These are phyloP conservation scores for Tiliqua scincoides DNA, from an alignment of 2,113 vertebrate genomes.

Conservation along the genomic window DNA sequence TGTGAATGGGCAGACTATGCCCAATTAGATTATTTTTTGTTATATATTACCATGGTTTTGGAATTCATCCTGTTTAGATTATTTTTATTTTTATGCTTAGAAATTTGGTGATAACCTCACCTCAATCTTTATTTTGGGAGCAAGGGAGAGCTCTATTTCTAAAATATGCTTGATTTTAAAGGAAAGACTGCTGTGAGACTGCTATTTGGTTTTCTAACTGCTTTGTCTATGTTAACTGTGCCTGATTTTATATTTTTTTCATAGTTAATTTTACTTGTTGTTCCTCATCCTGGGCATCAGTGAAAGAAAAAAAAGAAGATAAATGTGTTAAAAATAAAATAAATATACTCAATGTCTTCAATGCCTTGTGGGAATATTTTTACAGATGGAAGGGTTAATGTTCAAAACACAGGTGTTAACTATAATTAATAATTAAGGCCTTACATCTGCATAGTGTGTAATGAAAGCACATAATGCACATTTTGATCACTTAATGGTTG, in stretches of 20 bases:
- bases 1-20: not conserved
- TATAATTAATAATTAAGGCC: conserved; percentile 20
- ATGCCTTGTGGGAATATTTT: conserved; percentile 18
- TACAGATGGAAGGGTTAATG: conserved; percentile 23
- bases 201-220: not conserved
- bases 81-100: not conserved
- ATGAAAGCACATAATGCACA: conserved; percentile 15
- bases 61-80: not conserved
- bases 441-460: not conserved
- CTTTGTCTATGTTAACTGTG: not conserved
- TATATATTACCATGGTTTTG: not conserved
- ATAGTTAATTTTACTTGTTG: not conserved
- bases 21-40: not conserved
- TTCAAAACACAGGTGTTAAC: conserved; percentile 13
- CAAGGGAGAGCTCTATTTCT: not conserved
- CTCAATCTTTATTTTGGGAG: not conserved
- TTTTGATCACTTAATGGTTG: conserved; percentile 15
- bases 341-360: not conserved
- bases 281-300: not conserved
- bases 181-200: not conserved
- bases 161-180: not conserved
- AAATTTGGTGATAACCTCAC: not conserved
- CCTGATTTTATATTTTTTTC: not conserved
- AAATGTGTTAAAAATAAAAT: not conserved
- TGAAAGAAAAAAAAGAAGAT: not conserved